Evolutionary conservation across 2,888 invertebrate genomes (phyloP).

Genomic region (Eulithis testata): DNA sequence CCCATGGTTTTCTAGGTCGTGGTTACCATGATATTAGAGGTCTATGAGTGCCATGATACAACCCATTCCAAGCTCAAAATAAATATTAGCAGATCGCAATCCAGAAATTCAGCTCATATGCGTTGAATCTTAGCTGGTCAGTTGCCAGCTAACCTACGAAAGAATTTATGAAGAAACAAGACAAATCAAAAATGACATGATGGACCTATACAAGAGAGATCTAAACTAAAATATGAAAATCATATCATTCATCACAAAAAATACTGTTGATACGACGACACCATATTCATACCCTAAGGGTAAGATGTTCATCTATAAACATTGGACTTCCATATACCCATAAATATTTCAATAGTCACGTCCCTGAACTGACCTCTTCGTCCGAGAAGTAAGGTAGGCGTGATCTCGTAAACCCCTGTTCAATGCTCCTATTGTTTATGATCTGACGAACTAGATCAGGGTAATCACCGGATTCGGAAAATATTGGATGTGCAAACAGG

Average conservation of each 20-base stretch:
- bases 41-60: no score
- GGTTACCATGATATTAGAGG: no score
- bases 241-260: slow-evolving; percentile 9
- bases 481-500: slow-evolving; percentile 81
- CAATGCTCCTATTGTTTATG: slow-evolving; percentile 69
- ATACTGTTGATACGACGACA: slow-evolving; percentile 4
- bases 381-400: slow-evolving; percentile 77
- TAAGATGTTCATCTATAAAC: slow-evolving; percentile 22
- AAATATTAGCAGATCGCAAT: no score
- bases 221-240: slow-evolving; percentile 6
- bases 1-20: no score
- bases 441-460: slow-evolving; percentile 74
- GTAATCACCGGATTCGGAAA: slow-evolving; percentile 76
- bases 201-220: background rate
- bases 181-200: no score
- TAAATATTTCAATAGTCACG: slow-evolving; percentile 24
- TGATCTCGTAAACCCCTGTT: slow-evolving; percentile 75
- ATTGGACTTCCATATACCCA: slow-evolving; percentile 10
- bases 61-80: no score
- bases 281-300: slow-evolving; percentile 5
- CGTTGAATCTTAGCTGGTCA: no score
- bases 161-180: no score
- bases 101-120: no score
- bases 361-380: slow-evolving; percentile 65
- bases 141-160: no score